phyloP scores from a whole-genome alignment of 2,113 vertebrate genomes.

The Megaceryle torquata region DNA sequence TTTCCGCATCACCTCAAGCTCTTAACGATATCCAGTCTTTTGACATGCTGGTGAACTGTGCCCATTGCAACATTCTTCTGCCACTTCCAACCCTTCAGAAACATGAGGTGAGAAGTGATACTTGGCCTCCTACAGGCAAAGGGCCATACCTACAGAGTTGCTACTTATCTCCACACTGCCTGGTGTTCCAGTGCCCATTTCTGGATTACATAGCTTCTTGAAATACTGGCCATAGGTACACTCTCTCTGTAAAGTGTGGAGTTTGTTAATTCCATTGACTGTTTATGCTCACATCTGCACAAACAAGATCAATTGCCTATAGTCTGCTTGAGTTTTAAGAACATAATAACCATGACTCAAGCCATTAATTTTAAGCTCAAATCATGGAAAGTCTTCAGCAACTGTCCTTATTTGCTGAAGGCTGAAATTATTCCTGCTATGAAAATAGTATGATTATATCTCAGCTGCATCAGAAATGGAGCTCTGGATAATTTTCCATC shows the following conservation, averaged over 20 bases:
- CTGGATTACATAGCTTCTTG: background rate
- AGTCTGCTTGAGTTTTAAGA: background rate
- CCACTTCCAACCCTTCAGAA: constrained; percentile 25
- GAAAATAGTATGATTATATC: background rate
- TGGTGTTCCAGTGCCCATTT: background rate
- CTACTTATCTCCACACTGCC: background rate
- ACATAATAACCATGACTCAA: background rate
- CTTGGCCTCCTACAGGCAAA: background rate
- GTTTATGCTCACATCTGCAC: background rate
- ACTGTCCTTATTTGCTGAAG: background rate
- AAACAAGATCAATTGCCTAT: background rate
- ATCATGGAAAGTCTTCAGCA: background rate
- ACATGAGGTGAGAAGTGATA: constrained; percentile 43
- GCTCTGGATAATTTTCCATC: background rate
- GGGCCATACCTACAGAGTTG: background rate
- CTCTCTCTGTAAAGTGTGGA: background rate
- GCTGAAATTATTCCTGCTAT: background rate
- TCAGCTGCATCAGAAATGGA: background rate
- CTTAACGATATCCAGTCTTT: background rate
- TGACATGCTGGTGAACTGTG: constrained; percentile 14
- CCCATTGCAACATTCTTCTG: constrained; percentile 56
- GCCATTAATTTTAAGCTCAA: background rate
- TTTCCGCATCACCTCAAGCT: background rate
- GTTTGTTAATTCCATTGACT: background rate
- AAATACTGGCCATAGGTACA: background rate